A percentile compares a stretch with the other conserved stretches of the same genome.
phyloP scores from a whole-genome alignment of 2,888 invertebrate species.

The Dryocosmus kuriphilus region DNA sequence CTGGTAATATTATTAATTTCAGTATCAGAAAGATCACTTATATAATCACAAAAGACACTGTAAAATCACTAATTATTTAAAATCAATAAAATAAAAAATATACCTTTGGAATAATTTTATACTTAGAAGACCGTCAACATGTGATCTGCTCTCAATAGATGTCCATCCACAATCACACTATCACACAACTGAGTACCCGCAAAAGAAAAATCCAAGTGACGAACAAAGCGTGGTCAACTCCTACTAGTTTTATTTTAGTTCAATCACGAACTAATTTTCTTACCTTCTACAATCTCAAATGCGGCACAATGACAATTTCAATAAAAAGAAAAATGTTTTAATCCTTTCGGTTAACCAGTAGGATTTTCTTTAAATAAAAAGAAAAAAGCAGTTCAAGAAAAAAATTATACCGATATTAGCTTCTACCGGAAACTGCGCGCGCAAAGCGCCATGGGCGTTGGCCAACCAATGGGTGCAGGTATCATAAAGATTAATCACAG shows the following conservation, averaged over 20 bases:
- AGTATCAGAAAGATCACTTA: not conserved
- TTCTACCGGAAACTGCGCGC: not conserved
- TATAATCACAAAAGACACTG: not conserved
- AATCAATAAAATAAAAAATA: not conserved
- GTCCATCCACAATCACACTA: not conserved
- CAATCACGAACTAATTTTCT: not conserved
- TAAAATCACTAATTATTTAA: not conserved
- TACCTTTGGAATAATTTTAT: constrained; percentile 2
- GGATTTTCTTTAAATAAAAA: not conserved
- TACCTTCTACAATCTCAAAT: not conserved
- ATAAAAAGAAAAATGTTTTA: no score
- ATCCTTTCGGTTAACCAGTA: no score
- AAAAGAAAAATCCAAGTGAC: not conserved
- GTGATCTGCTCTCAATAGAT: not conserved
- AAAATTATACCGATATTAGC: not conserved
- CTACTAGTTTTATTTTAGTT: no score
- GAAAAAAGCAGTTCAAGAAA: not conserved
- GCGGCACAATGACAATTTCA: not conserved
- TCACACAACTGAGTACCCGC: not conserved
- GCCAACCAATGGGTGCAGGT: not conserved
- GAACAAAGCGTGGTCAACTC: not conserved
- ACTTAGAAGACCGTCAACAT: not conserved
- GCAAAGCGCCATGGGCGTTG: not conserved
- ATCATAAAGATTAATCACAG: not conserved
- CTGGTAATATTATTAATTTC: not conserved